Percentiles rank a stretch among this genome's conserved stretches.
Evolutionary conservation across 2,113 vertebrate species (phyloP).

Genomic region (Sinocyclocheilus anophthalmus): DNA sequence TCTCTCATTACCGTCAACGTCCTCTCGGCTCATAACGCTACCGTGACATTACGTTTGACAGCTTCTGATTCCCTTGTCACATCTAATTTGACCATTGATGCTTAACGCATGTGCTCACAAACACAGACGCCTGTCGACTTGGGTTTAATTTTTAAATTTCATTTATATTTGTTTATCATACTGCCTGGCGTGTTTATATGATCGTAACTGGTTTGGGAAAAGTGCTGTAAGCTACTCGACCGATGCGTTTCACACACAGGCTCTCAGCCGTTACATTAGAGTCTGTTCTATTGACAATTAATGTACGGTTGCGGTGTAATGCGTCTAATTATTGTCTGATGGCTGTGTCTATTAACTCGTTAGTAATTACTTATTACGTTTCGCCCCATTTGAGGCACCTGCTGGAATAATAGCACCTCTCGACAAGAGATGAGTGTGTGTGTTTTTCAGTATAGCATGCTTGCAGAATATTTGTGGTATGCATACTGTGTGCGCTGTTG

Average conservation of each 20-base stretch:
- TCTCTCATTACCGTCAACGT: constrained; percentile 33
- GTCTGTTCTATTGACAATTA: constrained; percentile 5
- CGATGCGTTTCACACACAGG: not conserved
- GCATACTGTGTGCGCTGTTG: not conserved
- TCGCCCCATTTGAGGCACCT: not conserved
- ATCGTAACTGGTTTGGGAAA: not conserved
- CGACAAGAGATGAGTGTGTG: not conserved
- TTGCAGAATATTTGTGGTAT: not conserved
- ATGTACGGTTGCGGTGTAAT: not conserved
- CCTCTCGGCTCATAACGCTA: constrained; percentile 61
- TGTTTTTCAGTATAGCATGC: not conserved
- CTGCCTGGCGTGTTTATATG: not conserved
- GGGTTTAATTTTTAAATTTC: not conserved
- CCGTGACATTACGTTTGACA: constrained; percentile 95
- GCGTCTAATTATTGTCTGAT: constrained; percentile 27
- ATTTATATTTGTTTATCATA: constrained; percentile 13
- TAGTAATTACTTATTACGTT: not conserved
- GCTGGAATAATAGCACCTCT: not conserved
- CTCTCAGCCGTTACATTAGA: not conserved
- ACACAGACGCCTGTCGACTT: constrained; percentile 42
- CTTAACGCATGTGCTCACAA: constrained; percentile 39
- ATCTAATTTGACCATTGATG: constrained; percentile 74
- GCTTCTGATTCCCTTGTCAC: constrained; percentile 92
- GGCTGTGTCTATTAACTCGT: not conserved
- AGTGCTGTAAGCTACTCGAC: not conserved